Evolutionary conservation across 2,113 vertebrate genomes (phyloP), one percentile per base, ranked within the genome.

Genomic region (Orcinus orca): DNA sequence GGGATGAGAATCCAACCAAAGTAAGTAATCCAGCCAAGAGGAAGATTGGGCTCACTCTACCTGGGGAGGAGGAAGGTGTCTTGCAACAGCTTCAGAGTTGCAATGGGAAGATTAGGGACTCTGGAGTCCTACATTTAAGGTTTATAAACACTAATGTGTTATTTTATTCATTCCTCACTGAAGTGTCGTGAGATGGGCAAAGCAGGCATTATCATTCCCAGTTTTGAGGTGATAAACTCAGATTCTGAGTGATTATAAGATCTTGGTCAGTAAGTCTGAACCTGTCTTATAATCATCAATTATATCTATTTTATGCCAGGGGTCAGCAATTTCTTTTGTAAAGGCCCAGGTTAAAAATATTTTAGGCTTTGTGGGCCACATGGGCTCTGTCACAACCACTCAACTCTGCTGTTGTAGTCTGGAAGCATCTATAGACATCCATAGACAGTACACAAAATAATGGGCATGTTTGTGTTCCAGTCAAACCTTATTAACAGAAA

Each of bases 401-500:
- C 65, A 84, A 13, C 44, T 58, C 85, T 85, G 85, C 44, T 36
- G 33, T 23, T 55, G 74, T 68, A 55, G n/a, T 36, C 6, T 5
- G 5, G 76, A 95, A 88, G 23, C 55, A 58, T 38, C 68, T 18
- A 47, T 31, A 20, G 17, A 63, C 18, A 80, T 68, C 36, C 88
- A 31, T 5, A 67, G 47, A 85, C 26, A 67, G 77, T 71, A 71
- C 60, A 84, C 58, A 92, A 88, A 90, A 53, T 86, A 87, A 96
- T 36, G 62, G 33, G 38, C 25, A 36, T 63, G 18, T 26, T 47
- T 90, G n/a, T 58, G 44, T 79, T 87, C 76, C 80, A 88, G 4
- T 60, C 65, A 81, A 90, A 29, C 15, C 25, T 92, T 88, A 36
- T 92, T 96, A 94, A 88, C 21, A 81, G 90, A 96, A 96, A 80